A percentile compares a stretch with the other conserved stretches of the same genome.
Conservation (phyloP, 2,113 vertebrate genomes). For the Willisornis vidua region DNA sequence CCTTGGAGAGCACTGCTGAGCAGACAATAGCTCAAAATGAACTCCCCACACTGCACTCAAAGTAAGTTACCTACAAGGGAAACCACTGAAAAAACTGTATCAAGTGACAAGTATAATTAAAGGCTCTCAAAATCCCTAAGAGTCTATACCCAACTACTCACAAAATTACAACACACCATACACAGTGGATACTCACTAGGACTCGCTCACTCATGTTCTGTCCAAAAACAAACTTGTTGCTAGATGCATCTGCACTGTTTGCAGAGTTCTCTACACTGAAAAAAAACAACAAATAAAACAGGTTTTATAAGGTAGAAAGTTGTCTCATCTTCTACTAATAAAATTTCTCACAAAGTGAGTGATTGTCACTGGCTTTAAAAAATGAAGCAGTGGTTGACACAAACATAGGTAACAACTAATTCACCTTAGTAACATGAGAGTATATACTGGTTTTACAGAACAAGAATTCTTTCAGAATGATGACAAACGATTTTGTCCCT, state of each 20-base stretch:
- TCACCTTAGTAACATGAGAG: accelerated
- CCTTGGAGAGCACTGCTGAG: neutral
- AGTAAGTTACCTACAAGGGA: neutral
- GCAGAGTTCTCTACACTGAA: constrained; percentile 87
- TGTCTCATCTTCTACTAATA: neutral
- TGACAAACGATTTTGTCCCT: neutral
- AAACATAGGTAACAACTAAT: neutral
- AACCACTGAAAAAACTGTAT: neutral
- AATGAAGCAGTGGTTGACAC: neutral
- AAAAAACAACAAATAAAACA: neutral
- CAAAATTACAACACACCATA: neutral
- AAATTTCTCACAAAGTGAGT: neutral
- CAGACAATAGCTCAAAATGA: neutral
- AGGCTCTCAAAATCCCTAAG: neutral
- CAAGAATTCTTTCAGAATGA: neutral
- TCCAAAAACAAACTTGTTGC: constrained; percentile 94
- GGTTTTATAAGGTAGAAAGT: neutral
- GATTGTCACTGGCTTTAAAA: neutral
- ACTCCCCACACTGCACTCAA: accelerated
- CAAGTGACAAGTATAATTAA: neutral
- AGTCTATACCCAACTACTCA: accelerated
- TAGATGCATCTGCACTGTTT: constrained; percentile 83
- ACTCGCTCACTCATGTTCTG: constrained; percentile 99
- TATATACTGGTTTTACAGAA: neutral
- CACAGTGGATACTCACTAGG: constrained; percentile 81